Evolutionary conservation across 2,113 vertebrate species (phyloP), one percentile per base, ranked within the genome.

Genomic region (Arenaria interpres): DNA sequence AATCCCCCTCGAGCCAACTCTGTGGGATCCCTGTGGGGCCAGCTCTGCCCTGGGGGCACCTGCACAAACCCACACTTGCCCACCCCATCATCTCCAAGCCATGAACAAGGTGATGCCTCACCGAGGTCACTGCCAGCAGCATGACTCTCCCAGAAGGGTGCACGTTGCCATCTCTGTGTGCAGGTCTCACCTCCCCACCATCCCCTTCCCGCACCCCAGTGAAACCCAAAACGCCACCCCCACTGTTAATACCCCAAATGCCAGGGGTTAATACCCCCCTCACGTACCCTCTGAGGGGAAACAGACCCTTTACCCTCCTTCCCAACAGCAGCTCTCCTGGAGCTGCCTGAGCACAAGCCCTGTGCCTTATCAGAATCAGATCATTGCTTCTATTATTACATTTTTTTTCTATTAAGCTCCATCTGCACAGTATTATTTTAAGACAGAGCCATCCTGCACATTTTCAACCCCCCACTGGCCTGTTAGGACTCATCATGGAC

Each of bases 391-490:
- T 80, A 76, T 83, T 90, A 83, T 75, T 90, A 78, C 45, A 17
- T 88, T 87, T 54, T 85, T 84, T 54, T 56, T 35, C 80, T 81
- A 72, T 89, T 89, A 95, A 95, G 80, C 71, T 85, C 81, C 78
- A 91, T 91, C 74, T 94, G 89, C 22, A 62, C 41, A 69, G 53
- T 43, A 85, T 89, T 95, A 92, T 89, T 92, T 90, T 75, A 81
- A 93, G 91, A 91, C 1, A 1, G 66, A 94, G 66, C 50, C 75
- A 69, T 75, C 53, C 92, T 91, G 77, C 81, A 66, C 10, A 5
- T 91, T 85, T 91, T 57, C 89, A 94, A 59, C 62, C 74, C 63
- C 90, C 48, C 2, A 0, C 43, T 51, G 43, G 83, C 91, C 80
- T 93, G 72, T 85, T 75, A 78, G 63, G 88, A 93, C 88, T 91